These are phyloP conservation scores for Furcula furcula DNA, from an alignment of 2,888 invertebrate genomes.

Conservation along the genomic window DNA sequence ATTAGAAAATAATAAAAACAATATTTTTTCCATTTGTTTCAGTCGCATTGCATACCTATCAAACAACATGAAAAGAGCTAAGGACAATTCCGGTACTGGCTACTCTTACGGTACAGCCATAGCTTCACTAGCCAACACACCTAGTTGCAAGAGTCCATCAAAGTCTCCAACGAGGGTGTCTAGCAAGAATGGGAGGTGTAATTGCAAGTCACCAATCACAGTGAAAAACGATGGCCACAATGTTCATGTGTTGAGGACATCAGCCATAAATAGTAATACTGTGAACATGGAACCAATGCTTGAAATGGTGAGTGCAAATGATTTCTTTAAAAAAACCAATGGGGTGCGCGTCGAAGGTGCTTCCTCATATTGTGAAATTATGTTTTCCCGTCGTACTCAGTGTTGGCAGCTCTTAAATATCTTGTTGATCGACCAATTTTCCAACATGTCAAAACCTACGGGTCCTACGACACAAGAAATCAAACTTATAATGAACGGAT, in stretches of 20 bases:
- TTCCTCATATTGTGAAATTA: no score
- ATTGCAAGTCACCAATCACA: constrained; percentile 48
- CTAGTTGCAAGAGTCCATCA: constrained; percentile 32
- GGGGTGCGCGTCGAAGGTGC: no score
- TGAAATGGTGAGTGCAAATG: constrained; percentile 52
- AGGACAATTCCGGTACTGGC: constrained; percentile 68
- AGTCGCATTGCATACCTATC: constrained; percentile 56
- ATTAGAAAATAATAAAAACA: no score
- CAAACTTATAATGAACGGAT: no score
- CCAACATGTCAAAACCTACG: no score
- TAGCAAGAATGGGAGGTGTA: constrained; percentile 39
- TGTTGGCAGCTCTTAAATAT: no score
- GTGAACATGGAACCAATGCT: constrained; percentile 39
- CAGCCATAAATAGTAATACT: constrained; percentile 62
- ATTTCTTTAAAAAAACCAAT: no score
- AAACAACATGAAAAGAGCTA: constrained; percentile 60
- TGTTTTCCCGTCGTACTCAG: no score
- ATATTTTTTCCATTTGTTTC: constrained; percentile 26
- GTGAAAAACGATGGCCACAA: constrained; percentile 42
- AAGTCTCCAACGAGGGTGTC: constrained; percentile 15
- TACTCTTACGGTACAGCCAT: constrained; percentile 69
- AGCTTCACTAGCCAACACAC: constrained; percentile 44
- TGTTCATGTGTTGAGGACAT: constrained; percentile 61
- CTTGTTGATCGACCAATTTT: no score
- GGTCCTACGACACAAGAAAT: no score